phyloP scores from a whole-genome alignment of 2,888 invertebrate species.

The Drepana falcataria region DNA sequence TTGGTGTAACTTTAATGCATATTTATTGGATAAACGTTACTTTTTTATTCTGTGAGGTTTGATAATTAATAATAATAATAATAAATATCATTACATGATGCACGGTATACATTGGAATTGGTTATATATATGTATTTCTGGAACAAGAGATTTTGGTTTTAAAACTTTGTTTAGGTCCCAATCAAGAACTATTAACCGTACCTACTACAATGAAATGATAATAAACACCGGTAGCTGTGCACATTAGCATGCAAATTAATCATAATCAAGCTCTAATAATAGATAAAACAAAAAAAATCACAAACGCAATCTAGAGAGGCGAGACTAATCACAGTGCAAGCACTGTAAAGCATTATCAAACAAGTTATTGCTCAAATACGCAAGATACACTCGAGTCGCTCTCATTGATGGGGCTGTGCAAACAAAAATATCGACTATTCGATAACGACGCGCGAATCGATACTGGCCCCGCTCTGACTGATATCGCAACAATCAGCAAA shows the following conservation, averaged over 20 bases:
- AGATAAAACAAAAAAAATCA: constrained; percentile 52
- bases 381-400: constrained; percentile 64
- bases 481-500: constrained; percentile 46
- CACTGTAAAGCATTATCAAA: constrained; percentile 65
- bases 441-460: constrained; percentile 65
- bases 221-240: constrained; percentile 8
- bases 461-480: constrained; percentile 50
- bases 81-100: too few relatives aligned
- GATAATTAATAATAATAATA: too few relatives aligned
- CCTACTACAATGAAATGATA: background rate
- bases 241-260: constrained; percentile 27
- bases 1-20: too few relatives aligned
- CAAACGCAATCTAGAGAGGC: constrained; percentile 51
- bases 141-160: too few relatives aligned
- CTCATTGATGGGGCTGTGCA: constrained; percentile 65
- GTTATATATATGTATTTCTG: too few relatives aligned
- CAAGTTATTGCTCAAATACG: constrained; percentile 74
- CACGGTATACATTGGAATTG: too few relatives aligned
- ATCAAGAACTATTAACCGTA: too few relatives aligned
- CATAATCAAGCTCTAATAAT: constrained; percentile 38
- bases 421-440: constrained; percentile 72
- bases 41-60: too few relatives aligned
- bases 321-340: constrained; percentile 62
- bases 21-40: too few relatives aligned
- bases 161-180: too few relatives aligned